Evolutionary conservation across 2,113 vertebrate genomes (phyloP).

Genomic region (Seriola dumerili): DNA sequence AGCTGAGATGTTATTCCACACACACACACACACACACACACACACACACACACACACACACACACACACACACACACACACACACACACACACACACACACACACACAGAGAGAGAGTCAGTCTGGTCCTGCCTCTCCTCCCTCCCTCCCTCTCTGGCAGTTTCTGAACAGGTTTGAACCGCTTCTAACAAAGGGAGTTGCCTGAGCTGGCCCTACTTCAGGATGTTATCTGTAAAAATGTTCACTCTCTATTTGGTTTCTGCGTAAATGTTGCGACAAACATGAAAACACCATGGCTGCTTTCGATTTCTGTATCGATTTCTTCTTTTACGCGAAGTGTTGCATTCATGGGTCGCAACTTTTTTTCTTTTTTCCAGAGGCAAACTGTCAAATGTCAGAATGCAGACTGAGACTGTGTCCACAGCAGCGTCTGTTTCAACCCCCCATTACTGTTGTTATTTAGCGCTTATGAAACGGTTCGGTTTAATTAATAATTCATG

Average conservation of each 20-base stretch:
- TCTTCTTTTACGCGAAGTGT: background rate
- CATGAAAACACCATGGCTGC: background rate
- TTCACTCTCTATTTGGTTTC: background rate
- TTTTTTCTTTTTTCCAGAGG: background rate
- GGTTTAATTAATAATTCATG: too few species aligned
- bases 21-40: slow-evolving; percentile 7
- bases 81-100: slow-evolving; percentile 16
- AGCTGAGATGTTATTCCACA: slow-evolving; percentile 28
- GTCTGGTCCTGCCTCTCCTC: slow-evolving; percentile 73
- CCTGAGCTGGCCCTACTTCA: slow-evolving; percentile 83
- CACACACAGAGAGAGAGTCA: slow-evolving; percentile 8
- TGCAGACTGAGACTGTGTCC: background rate
- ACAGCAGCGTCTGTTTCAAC: too few species aligned
- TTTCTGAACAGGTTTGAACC: slow-evolving; percentile 99
- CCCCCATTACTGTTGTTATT: background rate
- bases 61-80: background rate
- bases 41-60: slow-evolving; percentile 6
- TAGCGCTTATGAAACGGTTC: background rate
- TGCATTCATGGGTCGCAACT: slow-evolving; percentile 10
- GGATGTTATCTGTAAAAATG: slow-evolving; percentile 46
- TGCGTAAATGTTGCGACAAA: background rate
- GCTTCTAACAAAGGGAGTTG: slow-evolving; percentile 99
- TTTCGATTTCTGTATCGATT: background rate
- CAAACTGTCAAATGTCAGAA: background rate
- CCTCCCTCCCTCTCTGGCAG: slow-evolving; percentile 84